Evolutionary conservation across 2,797 vertebrate species (phyloP).

Genomic region (Holocentrus rufus): DNA sequence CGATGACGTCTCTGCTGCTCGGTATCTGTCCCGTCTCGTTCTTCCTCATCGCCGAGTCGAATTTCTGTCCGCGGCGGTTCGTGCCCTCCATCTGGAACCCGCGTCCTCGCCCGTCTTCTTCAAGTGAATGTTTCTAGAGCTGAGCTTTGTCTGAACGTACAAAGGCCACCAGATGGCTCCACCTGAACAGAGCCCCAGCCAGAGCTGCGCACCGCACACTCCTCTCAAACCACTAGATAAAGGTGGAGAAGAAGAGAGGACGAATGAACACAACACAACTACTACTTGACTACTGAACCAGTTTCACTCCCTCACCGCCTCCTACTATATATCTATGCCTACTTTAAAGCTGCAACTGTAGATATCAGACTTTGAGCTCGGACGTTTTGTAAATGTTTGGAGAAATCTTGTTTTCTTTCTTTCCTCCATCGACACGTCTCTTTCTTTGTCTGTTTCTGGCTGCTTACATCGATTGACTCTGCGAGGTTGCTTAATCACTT

Average conservation of each 20-base stretch:
- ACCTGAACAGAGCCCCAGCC: conserved; percentile 61
- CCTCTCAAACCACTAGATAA: conserved; percentile 48
- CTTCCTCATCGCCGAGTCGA: conserved; percentile 30
- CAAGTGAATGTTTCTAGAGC: conserved; percentile 54
- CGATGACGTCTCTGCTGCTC: background rate
- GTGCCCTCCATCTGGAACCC: conserved; percentile 28
- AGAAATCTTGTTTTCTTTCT: conserved; percentile 33
- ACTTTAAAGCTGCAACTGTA: conserved; percentile 58
- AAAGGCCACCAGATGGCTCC: conserved; percentile 65
- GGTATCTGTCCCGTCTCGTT: conserved; percentile 16
- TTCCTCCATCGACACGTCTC: conserved; percentile 4
- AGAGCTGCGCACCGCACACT: conserved; percentile 67
- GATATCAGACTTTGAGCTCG: conserved; percentile 44
- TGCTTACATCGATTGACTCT: conserved; percentile 37
- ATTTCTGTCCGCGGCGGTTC: conserved; percentile 28
- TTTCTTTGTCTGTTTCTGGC: conserved; percentile 30
- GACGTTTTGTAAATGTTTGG: conserved; percentile 52
- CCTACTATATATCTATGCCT: conserved; percentile 42
- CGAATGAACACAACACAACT: conserved; percentile 2
- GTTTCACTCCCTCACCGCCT: conserved; percentile 52
- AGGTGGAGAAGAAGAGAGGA: conserved; percentile 36
- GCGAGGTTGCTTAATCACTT: conserved; percentile 20
- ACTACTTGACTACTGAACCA: conserved; percentile 74
- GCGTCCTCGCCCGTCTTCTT: conserved; percentile 18
- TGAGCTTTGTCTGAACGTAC: conserved; percentile 31